Evolutionary conservation across 2,113 vertebrate genomes (phyloP).

Genomic region (Rissa tridactyla): DNA sequence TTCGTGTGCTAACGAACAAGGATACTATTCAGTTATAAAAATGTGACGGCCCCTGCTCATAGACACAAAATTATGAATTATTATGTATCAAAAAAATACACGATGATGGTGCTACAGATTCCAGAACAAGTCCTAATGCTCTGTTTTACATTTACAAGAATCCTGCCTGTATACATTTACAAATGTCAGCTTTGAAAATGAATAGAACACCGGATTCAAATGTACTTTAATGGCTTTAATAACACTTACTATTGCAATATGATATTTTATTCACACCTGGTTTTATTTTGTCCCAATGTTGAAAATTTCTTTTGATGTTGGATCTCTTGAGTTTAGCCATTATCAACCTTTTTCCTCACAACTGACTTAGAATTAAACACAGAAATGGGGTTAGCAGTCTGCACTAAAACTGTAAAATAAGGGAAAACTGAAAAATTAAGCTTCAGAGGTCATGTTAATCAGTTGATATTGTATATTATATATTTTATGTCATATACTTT

Average conservation of each 20-base stretch:
- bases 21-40: neutral
- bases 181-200: constrained; percentile 55
- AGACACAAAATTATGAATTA: neutral
- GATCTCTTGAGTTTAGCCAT: constrained; percentile 25
- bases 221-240: constrained; percentile 53
- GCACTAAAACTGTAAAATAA: neutral
- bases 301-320: constrained; percentile 59
- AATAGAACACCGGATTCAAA: constrained; percentile 26
- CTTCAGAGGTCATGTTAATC: neutral
- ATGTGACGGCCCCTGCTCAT: neutral
- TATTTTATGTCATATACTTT: neutral
- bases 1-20: neutral
- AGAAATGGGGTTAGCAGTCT: neutral
- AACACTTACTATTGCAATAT: constrained; percentile 32
- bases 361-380: neutral
- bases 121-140: neutral
- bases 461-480: neutral
- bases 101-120: neutral
- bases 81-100: neutral
- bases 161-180: constrained; percentile 18
- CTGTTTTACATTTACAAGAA: constrained; percentile 50
- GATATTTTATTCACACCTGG: constrained; percentile 64
- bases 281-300: constrained; percentile 58
- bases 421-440: neutral
- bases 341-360: constrained; percentile 24